These are phyloP conservation scores for Mycteria americana DNA, from an alignment of 2,797 vertebrate genomes.

Conservation along the genomic window DNA sequence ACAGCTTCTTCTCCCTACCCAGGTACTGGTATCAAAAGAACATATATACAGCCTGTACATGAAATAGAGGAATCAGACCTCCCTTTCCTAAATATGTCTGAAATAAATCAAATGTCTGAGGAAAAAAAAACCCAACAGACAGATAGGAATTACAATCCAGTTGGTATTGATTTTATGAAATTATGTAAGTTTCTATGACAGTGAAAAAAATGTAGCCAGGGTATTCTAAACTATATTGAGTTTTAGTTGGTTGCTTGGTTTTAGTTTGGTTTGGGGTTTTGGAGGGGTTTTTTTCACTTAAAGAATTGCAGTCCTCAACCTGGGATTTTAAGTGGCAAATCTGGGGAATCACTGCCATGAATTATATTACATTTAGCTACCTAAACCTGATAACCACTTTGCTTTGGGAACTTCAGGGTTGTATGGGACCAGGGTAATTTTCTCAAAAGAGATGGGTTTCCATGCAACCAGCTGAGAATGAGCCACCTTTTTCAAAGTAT, in stretches of 20 bases:
- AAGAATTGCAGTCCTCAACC: background rate
- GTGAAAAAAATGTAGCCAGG: background rate
- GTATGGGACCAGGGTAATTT: accelerated
- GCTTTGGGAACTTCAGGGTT: background rate
- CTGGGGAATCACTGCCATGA: background rate
- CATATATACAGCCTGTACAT: background rate
- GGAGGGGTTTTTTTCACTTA: background rate
- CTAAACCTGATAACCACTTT: background rate
- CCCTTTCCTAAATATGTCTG: background rate
- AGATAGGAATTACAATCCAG: background rate
- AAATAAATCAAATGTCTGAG: background rate
- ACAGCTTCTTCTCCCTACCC: background rate
- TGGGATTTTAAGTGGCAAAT: background rate
- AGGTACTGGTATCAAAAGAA: background rate
- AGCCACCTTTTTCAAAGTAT: background rate
- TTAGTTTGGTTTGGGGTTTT: background rate
- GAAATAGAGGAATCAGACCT: background rate
- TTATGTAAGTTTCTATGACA: background rate
- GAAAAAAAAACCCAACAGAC: background rate
- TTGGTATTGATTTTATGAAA: background rate
- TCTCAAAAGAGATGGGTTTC: background rate
- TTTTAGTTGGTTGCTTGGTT: background rate
- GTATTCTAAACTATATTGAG: background rate
- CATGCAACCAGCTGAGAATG: background rate
- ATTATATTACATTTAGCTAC: background rate